These are phyloP conservation scores for Pherbina coryleti DNA, from an alignment of 2,888 invertebrate species.

Conservation along the genomic window DNA sequence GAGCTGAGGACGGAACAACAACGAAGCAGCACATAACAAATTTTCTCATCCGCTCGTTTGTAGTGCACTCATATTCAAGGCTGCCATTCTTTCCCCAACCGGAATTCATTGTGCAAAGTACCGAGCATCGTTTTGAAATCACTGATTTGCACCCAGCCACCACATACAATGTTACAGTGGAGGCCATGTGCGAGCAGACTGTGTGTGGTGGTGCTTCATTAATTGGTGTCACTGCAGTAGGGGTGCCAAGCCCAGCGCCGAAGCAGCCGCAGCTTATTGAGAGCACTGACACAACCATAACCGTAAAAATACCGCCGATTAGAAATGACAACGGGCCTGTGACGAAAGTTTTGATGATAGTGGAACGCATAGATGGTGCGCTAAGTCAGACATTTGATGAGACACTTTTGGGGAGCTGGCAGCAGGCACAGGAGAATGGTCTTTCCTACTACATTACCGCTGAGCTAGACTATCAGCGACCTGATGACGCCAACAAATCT, in stretches of 20 bases:
- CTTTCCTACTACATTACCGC: slow-evolving; percentile 87
- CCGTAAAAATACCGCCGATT: slow-evolving; percentile 77
- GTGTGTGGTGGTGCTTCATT: slow-evolving; percentile 73
- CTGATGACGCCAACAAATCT: slow-evolving; percentile 70
- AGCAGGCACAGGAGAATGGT: slow-evolving; percentile 77
- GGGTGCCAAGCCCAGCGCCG: slow-evolving; percentile 79
- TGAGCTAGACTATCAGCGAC: slow-evolving; percentile 76
- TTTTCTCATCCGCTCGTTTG: slow-evolving; percentile 73
- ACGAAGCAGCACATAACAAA: slow-evolving; percentile 67
- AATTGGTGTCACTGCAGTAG: slow-evolving; percentile 79
- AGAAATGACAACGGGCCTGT: slow-evolving; percentile 85
- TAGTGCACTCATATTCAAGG: slow-evolving; percentile 74
- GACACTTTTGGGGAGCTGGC: slow-evolving; percentile 75
- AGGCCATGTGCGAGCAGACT: slow-evolving; percentile 75
- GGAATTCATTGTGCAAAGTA: slow-evolving; percentile 74
- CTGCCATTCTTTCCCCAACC: slow-evolving; percentile 71
- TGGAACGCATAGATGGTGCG: slow-evolving; percentile 76
- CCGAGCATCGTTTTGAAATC: slow-evolving; percentile 73
- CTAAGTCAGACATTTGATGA: slow-evolving; percentile 76
- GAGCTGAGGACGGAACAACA: not conserved
- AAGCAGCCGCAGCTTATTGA: slow-evolving; percentile 76
- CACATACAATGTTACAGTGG: slow-evolving; percentile 80
- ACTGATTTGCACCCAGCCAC: slow-evolving; percentile 81
- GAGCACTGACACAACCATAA: slow-evolving; percentile 75
- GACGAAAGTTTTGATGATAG: slow-evolving; percentile 79